Evolutionary conservation across 2,888 invertebrate genomes (phyloP), one percentile per base, ranked within the genome.

Genomic region (Lucinisca nassula): DNA sequence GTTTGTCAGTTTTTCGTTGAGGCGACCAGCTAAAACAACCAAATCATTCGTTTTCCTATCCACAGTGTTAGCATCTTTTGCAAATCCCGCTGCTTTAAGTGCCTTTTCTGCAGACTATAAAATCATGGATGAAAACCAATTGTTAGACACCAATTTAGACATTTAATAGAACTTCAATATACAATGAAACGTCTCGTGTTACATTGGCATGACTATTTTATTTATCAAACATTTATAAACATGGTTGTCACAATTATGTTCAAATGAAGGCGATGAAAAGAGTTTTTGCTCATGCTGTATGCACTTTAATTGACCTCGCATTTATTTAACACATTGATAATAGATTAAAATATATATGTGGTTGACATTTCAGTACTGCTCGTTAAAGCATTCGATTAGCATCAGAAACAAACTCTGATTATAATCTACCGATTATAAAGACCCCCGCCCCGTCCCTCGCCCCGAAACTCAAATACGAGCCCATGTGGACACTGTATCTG

Each of bases 81-180:
- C 51, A 30, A 72, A 85, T 4, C 58, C 30, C 1, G 81, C 81
- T 4, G 85, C 80, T 45, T 81, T 85, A 0, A 85, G 40, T 10
- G 85, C 76, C 21, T 80, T 80, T 37, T 85, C 85, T 38, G 77
- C 38, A 0, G 80, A 72, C 85, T 85, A 35, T 14, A 80, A 38
- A 27, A 67, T n/a, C 32, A 38, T n/a, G n/a, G 30, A 24, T n/a
- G 21, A n/a, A 73, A 45, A 45, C 24, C 8, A 12, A 14, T 12
- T n/a, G n/a, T n/a, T 55, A 55, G 55, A n/a, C 24, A n/a, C 4
- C 14, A 55, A n/a, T 14, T 55, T 55, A 21, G 6, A 12, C 4
- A 10, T 55, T 21, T n/a, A 55, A 14, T 8, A 4, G 24, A 12
- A 4, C 55, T n/a, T 55, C 55, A n/a, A 12, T 10, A 4, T 55